Evolutionary conservation across 2,113 vertebrate genomes (phyloP).

Genomic region (Silurus glanis): DNA sequence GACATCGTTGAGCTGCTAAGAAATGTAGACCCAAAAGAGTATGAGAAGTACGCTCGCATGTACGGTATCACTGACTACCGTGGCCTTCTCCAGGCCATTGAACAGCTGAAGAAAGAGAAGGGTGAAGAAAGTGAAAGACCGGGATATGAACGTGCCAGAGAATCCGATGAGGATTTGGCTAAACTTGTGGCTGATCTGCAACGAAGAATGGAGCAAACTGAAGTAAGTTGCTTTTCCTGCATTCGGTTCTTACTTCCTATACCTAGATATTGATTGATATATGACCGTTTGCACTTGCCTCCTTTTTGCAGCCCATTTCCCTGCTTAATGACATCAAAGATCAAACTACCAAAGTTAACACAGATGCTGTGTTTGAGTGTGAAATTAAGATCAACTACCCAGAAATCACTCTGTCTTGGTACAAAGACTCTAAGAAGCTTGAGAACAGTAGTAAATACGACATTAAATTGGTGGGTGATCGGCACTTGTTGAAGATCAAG

Average conservation of each 20-base stretch:
- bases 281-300: slow-evolving; percentile 7
- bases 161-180: slow-evolving; percentile 84
- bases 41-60: slow-evolving; percentile 90
- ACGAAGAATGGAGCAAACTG: slow-evolving; percentile 80
- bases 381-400: slow-evolving; percentile 94
- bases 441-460: slow-evolving; percentile 84
- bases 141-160: slow-evolving; percentile 79
- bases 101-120: slow-evolving; percentile 86
- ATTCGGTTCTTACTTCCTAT: neutral
- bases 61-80: slow-evolving; percentile 95
- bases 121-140: slow-evolving; percentile 79
- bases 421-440: slow-evolving; percentile 93
- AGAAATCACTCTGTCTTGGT: slow-evolving; percentile 94
- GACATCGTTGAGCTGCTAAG: slow-evolving; percentile 91
- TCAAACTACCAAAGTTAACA: slow-evolving; percentile 78
- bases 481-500: slow-evolving; percentile 82
- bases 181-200: slow-evolving; percentile 87
- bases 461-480: slow-evolving; percentile 81
- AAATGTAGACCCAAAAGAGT: slow-evolving; percentile 98
- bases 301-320: slow-evolving; percentile 80
- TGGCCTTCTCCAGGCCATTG: slow-evolving; percentile 92
- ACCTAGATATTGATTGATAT: neutral
- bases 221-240: slow-evolving; percentile 69
- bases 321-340: slow-evolving; percentile 89
- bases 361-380: slow-evolving; percentile 86